phyloP scores from a whole-genome alignment of 2,888 invertebrate species.

The Encarsia formosa region DNA sequence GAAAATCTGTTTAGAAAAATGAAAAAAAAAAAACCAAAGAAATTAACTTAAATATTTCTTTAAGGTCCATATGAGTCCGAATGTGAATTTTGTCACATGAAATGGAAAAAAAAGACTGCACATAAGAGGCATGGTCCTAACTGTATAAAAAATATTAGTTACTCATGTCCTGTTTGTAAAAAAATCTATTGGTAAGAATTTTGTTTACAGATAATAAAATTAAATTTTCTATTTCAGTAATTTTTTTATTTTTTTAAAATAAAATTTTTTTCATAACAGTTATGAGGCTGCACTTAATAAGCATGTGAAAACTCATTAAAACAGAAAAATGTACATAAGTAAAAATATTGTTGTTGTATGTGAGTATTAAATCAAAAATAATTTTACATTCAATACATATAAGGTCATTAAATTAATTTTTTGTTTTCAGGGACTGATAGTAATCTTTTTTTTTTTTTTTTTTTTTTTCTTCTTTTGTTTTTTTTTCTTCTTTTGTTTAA shows the following conservation, averaged over 20 bases:
- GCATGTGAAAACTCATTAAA: constrained; percentile 22
- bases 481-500: too few species aligned
- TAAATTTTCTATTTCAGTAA: constrained; percentile 22
- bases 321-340: background rate
- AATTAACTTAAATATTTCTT: constrained; percentile 1
- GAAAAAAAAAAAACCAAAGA: too few species aligned
- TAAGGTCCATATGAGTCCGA: constrained; percentile 23
- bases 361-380: too few species aligned
- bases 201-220: constrained; percentile 19
- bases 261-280: constrained; percentile 14
- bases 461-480: too few species aligned
- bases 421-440: too few species aligned
- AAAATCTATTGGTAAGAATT: constrained; percentile 26
- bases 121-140: constrained; percentile 20
- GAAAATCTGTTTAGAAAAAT: too few species aligned
- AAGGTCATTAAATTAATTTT: too few species aligned
- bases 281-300: constrained; percentile 18
- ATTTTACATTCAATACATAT: too few species aligned
- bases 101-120: constrained; percentile 23
- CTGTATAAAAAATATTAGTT: constrained; percentile 13
- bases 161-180: constrained; percentile 17
- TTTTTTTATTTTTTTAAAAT: background rate
- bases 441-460: too few species aligned
- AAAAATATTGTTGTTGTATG: background rate
- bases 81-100: constrained; percentile 25